Evolutionary conservation across 1,140 invertebrate genomes (phyloP), one percentile per base, ranked within the genome.

Genomic region (Argopecten irradians): DNA sequence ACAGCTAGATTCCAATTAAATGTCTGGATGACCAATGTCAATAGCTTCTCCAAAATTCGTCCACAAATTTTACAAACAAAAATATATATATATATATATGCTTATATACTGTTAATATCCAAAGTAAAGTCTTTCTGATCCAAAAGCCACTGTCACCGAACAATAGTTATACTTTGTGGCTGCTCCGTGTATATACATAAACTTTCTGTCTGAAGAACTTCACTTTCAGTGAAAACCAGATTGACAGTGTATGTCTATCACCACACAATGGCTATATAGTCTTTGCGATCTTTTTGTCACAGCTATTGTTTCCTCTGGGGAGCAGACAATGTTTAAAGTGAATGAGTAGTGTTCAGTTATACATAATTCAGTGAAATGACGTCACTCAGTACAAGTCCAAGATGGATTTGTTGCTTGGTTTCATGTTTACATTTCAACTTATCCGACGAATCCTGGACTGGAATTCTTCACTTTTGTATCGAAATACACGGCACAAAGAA

Each of bases 341-440:
- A n/a, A 5, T n/a, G 7, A n/a, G 22, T 2, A 28, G 22, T 28
- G 55, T 28, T 71, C 55, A 71, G n/a, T 71, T 28, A 71, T 71
- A 71, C 43, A 46, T 46, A 46, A 28, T 71, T 71, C 22, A 71
- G 55, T 71, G 55, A 28, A 0, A 28, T 71, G 55, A 71, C 55
- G 22, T 71, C 55, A 28, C 55, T 71, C n/a, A n/a, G 2, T 71
- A 71, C 55, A 71, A 71, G 55, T 71, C 13, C n/a, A 71, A 5
- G 55, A 71, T 71, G 55, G 55, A 71, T 71, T 71, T 71, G 55
- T 71, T 71, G 55, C 55, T n/a, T 71, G 16, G 55, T 71, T 8
- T 71, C 55, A 71, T 71, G 55, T 71, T 71, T 71, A 71, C 55
- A 71, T n/a, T 71, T 28, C 55, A 71, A 71, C 55, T 71, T 71